phyloP scores from a whole-genome alignment of 1,140 invertebrate genomes.

The Zelostemma sp. region DNA sequence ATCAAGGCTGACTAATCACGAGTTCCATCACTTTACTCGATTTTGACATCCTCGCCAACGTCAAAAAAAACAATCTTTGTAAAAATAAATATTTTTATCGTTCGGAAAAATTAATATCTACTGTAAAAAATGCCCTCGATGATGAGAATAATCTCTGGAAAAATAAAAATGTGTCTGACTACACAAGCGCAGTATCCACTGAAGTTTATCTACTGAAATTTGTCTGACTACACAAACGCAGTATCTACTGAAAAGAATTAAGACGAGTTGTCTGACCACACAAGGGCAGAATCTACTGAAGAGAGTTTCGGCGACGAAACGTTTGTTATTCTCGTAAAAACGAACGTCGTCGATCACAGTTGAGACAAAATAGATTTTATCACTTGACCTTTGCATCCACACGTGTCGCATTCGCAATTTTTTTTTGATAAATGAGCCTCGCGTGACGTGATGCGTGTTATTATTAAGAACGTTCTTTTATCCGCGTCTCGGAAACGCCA shows the following conservation, averaged over 20 bases:
- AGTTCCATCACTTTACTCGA: neutral
- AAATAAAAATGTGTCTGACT: too few relatives aligned
- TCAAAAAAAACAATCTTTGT: neutral
- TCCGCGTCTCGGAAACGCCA: neutral
- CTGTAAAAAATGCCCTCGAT: too few relatives aligned
- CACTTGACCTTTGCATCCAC: conserved; percentile 39
- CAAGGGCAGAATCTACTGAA: too few relatives aligned
- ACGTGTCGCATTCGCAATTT: conserved; percentile 30
- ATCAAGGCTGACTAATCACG: neutral
- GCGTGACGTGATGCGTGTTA: conserved; percentile 10
- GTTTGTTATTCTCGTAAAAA: conserved; percentile 13
- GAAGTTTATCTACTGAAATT: too few relatives aligned
- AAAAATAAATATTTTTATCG: too few relatives aligned
- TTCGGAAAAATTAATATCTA: too few relatives aligned
- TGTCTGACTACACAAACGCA: too few relatives aligned
- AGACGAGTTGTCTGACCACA: conserved; percentile 13
- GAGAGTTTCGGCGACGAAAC: neutral
- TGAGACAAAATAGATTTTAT: conserved; percentile 37
- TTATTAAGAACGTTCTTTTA: neutral
- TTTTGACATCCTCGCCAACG: too few relatives aligned
- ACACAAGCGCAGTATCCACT: too few relatives aligned
- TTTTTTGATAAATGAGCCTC: conserved; percentile 35
- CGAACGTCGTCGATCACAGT: conserved; percentile 32
- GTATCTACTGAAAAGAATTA: too few relatives aligned
- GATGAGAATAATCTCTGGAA: too few relatives aligned